Conservation (phyloP, 2,797 vertebrate species). For the Florisuga fusca region DNA sequence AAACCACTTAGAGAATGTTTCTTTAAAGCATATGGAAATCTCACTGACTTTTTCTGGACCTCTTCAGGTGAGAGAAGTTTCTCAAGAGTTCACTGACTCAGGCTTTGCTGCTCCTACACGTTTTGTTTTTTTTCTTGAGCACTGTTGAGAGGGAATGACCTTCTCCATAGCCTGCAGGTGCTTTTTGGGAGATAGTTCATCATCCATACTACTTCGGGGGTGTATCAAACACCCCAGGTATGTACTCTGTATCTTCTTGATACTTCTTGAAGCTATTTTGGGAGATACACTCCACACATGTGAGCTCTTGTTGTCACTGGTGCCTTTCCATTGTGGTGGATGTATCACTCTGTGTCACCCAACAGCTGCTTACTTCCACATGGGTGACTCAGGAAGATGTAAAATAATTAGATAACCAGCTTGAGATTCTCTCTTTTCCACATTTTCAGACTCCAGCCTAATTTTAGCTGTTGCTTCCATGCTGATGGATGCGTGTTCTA, state of each 20-base stretch:
- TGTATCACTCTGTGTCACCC: not conserved
- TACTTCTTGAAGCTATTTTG: not conserved
- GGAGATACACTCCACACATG: not conserved
- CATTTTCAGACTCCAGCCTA: not conserved
- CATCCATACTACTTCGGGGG: not conserved
- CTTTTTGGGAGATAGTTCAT: not conserved
- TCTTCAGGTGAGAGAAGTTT: not conserved
- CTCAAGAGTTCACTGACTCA: not conserved
- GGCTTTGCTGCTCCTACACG: not conserved
- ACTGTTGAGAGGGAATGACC: not conserved
- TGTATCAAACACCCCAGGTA: not conserved
- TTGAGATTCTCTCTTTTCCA: not conserved
- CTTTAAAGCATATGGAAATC: not conserved
- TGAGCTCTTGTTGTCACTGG: not conserved
- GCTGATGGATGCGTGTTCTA: rapidly evolving
- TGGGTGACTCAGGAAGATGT: slow-evolving; percentile 29
- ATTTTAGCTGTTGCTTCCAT: not conserved
- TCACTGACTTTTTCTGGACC: not conserved
- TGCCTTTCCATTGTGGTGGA: not conserved
- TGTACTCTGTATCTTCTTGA: not conserved
- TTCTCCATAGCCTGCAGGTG: not conserved
- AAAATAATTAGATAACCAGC: slow-evolving; percentile 9
- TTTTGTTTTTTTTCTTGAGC: not conserved
- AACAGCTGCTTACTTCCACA: not conserved
- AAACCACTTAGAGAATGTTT: not conserved